Percentiles rank a stretch among this genome's conserved stretches.
Conservation (phyloP, 2,797 vertebrate species). For the Distichodus sexfasciatus region DNA sequence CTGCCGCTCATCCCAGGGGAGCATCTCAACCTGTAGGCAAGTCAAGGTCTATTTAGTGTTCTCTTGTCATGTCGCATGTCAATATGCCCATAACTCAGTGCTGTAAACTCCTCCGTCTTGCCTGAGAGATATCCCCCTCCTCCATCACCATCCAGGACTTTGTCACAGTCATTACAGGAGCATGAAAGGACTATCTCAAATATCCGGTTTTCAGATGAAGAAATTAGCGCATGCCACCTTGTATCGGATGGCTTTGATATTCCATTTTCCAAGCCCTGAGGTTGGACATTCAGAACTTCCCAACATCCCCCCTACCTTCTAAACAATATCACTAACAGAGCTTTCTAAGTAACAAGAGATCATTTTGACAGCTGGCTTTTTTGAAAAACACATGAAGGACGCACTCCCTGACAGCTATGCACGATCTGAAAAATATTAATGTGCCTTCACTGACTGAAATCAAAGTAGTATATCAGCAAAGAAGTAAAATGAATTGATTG, state of each 20-base stretch:
- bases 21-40: conserved; percentile 48
- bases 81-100: conserved; percentile 56
- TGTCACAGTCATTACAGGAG: conserved; percentile 57
- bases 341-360: conserved; percentile 65
- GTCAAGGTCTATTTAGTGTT: conserved; percentile 44
- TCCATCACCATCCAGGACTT: conserved; percentile 47
- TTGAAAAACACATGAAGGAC: conserved; percentile 9
- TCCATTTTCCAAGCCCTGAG: conserved; percentile 49
- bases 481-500: conserved; percentile 56
- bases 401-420: conserved; percentile 48
- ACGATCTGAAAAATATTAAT: conserved; percentile 55
- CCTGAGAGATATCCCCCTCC: conserved; percentile 59
- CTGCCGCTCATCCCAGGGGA: conserved; percentile 50
- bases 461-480: conserved; percentile 50
- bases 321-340: conserved; percentile 55
- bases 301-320: conserved; percentile 20
- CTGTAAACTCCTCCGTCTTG: conserved; percentile 40
- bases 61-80: conserved; percentile 55
- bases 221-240: conserved; percentile 65
- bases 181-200: conserved; percentile 68
- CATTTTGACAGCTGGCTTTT: conserved; percentile 48
- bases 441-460: conserved; percentile 57
- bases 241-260: conserved; percentile 59
- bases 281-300: conserved; percentile 36
- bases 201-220: conserved; percentile 69